These are phyloP conservation scores for Carcina quercana DNA, from an alignment of 2,888 invertebrate genomes.

Conservation along the genomic window DNA sequence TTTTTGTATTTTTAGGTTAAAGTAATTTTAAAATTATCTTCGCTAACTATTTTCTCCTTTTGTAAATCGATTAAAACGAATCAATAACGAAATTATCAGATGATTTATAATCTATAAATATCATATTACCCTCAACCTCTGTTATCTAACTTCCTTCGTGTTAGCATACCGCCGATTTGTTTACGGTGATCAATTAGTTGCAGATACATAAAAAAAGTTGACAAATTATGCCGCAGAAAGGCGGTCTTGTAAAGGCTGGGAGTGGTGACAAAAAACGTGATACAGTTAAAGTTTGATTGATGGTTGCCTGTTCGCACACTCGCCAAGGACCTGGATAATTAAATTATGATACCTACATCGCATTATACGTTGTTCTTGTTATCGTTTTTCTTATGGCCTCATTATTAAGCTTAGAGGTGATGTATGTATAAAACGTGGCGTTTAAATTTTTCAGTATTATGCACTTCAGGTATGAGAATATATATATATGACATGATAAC, in stretches of 20 bases:
- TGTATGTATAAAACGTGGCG: too few species aligned
- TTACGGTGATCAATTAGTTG: slow-evolving; percentile 53
- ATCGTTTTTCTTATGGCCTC: slow-evolving; percentile 26
- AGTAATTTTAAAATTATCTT: too few species aligned
- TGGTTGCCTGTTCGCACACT: slow-evolving; percentile 42
- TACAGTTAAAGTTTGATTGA: slow-evolving; percentile 72
- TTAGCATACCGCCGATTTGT: slow-evolving; percentile 20
- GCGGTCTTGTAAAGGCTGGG: slow-evolving; percentile 36
- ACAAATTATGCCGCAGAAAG: slow-evolving; percentile 54
- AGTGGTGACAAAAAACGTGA: slow-evolving; percentile 57
- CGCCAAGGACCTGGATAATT: slow-evolving; percentile 51
- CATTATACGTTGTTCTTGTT: slow-evolving; percentile 30
- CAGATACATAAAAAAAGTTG: slow-evolving; percentile 60
- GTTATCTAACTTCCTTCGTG: too few species aligned
- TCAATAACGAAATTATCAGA: too few species aligned
- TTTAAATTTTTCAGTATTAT: too few species aligned
- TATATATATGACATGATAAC: too few species aligned
- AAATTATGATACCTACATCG: slow-evolving; percentile 58
- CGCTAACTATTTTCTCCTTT: too few species aligned
- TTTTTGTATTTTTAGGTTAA: too few species aligned
- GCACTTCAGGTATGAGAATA: too few species aligned
- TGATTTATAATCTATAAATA: too few species aligned
- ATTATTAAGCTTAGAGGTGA: slow-evolving; percentile 37
- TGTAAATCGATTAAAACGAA: too few species aligned
- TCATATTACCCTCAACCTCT: too few species aligned